Conservation (phyloP, 2,797 vertebrate species). For the Dicrostonyx torquatus region DNA sequence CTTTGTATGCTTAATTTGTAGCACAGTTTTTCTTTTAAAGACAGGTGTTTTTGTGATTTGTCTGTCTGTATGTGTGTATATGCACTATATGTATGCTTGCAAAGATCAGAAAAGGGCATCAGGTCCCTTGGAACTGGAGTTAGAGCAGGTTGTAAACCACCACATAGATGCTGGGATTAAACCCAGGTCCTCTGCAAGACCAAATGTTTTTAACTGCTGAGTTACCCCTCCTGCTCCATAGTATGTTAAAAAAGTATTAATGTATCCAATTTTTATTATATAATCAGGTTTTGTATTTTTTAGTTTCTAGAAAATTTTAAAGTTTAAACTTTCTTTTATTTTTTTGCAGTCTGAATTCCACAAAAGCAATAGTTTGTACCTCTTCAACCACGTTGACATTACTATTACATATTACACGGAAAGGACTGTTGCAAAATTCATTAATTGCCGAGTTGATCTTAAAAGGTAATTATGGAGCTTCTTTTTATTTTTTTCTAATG, state of each 20-base stretch:
- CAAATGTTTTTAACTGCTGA: not conserved
- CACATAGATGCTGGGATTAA: not conserved
- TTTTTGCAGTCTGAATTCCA: constrained; percentile 92
- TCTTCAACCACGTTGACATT: constrained; percentile 96
- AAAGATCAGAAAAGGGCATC: not conserved
- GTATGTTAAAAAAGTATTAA: not conserved
- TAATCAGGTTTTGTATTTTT: constrained; percentile 1
- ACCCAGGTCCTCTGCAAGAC: not conserved
- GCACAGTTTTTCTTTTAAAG: not conserved
- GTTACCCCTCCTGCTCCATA: not conserved
- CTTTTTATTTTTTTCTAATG: not conserved
- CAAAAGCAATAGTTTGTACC: constrained; percentile 93
- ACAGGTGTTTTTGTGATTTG: not conserved
- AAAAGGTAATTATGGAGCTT: constrained; percentile 88
- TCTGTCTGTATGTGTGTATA: not conserved
- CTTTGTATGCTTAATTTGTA: constrained; percentile 39
- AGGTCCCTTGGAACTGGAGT: not conserved
- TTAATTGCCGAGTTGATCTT: constrained; percentile 91
- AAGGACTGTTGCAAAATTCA: constrained; percentile 89
- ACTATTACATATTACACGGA: constrained; percentile 93
- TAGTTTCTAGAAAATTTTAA: constrained; percentile 28
- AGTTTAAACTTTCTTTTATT: constrained; percentile 40
- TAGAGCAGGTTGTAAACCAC: not conserved
- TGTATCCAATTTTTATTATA: constrained; percentile 31
- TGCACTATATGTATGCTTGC: not conserved